Conservation (phyloP, 2,113 vertebrate species). For the Atherinomorus stipes region DNA sequence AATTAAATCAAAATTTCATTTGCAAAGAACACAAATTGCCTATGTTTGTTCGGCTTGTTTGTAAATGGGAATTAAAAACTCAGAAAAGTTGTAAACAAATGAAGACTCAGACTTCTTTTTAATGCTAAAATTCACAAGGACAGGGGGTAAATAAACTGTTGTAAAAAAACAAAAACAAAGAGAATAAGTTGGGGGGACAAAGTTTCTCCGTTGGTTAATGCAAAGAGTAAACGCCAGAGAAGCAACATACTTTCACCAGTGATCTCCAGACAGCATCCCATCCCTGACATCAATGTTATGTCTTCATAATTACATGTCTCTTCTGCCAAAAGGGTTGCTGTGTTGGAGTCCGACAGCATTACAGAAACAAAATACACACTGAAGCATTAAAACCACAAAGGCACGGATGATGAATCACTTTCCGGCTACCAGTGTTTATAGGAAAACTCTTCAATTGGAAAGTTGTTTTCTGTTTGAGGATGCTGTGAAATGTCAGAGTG, state of each 20-base stretch:
- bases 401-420: conserved; percentile 43
- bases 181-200: no score
- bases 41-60: no score
- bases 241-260: no score
- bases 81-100: conserved; percentile 6
- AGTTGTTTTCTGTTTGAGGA: conserved; percentile 40
- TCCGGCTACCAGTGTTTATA: conserved; percentile 25
- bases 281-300: conserved; percentile 18
- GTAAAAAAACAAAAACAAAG: no score
- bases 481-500: conserved; percentile 32
- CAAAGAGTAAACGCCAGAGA: no score
- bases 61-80: neutral
- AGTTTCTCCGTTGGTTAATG: no score
- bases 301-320: conserved; percentile 25
- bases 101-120: neutral
- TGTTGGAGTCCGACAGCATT: conserved; percentile 22
- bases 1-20: no score
- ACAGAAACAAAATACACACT: conserved; percentile 45
- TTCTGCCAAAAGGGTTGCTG: conserved; percentile 9
- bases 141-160: neutral
- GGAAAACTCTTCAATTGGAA: conserved; percentile 30
- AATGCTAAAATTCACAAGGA: neutral
- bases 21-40: no score
- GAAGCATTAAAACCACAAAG: conserved; percentile 31
- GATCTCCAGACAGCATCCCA: neutral